Percentiles rank a stretch among this genome's conserved stretches.
Conservation (phyloP, 1,140 invertebrate genomes). For the Pachyrhynchus sulphureomaculatus region DNA sequence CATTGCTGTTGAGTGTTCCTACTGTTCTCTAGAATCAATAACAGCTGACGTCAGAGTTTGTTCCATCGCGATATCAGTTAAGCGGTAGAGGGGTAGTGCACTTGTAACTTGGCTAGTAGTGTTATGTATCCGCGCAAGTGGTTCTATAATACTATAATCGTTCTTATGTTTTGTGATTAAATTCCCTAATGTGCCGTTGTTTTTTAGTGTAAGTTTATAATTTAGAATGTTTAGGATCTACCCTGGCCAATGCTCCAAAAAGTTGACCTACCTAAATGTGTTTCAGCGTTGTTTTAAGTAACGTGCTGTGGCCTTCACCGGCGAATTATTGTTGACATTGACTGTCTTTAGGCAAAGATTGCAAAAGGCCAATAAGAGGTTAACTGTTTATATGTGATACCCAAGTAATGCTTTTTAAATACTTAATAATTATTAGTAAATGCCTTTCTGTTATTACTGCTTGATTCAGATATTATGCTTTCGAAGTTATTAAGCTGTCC, state of each 20-base stretch:
- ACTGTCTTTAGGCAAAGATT: constrained; percentile 50
- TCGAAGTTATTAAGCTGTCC: constrained; percentile 14
- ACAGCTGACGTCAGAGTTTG: constrained; percentile 48
- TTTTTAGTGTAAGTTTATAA: constrained; percentile 43
- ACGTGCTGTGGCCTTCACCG: constrained; percentile 50
- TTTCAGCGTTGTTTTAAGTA: constrained; percentile 34
- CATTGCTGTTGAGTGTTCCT: constrained; percentile 36
- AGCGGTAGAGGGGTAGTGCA: constrained; percentile 46
- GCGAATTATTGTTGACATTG: constrained; percentile 51
- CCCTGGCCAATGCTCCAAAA: neutral
- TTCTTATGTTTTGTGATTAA: constrained; percentile 48
- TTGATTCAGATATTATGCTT: neutral
- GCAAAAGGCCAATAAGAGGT: constrained; percentile 51
- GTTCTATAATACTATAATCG: constrained; percentile 45
- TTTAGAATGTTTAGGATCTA: constrained; percentile 11
- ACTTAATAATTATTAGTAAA: neutral
- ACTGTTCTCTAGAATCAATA: constrained; percentile 48
- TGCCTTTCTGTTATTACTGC: neutral
- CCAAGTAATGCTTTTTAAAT: constrained; percentile 21
- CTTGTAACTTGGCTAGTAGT: constrained; percentile 52
- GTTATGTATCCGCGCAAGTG: constrained; percentile 51
- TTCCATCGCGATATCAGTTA: constrained; percentile 46
- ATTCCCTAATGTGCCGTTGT: constrained; percentile 39
- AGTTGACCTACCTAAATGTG: constrained; percentile 17
- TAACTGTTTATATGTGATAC: constrained; percentile 46